These are phyloP conservation scores for Tetramorium parvispinum DNA, from an alignment of 1,140 invertebrate species.

Conservation along the genomic window DNA sequence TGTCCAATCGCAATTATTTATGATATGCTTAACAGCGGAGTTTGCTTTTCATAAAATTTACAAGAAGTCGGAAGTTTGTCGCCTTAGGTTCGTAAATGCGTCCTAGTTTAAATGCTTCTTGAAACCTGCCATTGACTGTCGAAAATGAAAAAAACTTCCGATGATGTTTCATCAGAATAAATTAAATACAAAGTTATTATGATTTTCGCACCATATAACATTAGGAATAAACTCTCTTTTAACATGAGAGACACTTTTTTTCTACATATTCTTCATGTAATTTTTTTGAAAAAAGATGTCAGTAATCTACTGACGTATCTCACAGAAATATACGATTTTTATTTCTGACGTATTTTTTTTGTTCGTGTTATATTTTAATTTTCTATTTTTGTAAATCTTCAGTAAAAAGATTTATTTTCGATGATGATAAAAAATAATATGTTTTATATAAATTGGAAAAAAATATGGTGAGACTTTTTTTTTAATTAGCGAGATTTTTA, in stretches of 20 bases:
- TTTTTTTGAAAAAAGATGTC: not conserved
- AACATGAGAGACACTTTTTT: not conserved
- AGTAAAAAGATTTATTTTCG: not conserved
- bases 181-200: slow-evolving; percentile 44
- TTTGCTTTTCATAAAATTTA: slow-evolving; percentile 49
- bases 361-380: slow-evolving; percentile 12
- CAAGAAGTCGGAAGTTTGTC: slow-evolving; percentile 36
- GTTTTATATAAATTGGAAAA: not conserved
- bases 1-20: slow-evolving; percentile 22
- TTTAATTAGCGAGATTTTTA: not conserved
- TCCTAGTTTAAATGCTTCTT: slow-evolving; percentile 32
- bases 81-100: slow-evolving; percentile 12
- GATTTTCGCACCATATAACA: not conserved
- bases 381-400: not conserved
- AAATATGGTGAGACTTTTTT: not conserved
- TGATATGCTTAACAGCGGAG: not conserved
- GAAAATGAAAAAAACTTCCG: slow-evolving; percentile 3
- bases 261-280: not conserved
- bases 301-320: not conserved
- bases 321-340: not conserved
- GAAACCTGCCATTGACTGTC: slow-evolving; percentile 24
- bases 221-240: slow-evolving; percentile 1
- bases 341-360: not conserved
- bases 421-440: not conserved
- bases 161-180: not conserved